phyloP scores from a whole-genome alignment of 2,797 vertebrate species.

The Graptemys geographica region DNA sequence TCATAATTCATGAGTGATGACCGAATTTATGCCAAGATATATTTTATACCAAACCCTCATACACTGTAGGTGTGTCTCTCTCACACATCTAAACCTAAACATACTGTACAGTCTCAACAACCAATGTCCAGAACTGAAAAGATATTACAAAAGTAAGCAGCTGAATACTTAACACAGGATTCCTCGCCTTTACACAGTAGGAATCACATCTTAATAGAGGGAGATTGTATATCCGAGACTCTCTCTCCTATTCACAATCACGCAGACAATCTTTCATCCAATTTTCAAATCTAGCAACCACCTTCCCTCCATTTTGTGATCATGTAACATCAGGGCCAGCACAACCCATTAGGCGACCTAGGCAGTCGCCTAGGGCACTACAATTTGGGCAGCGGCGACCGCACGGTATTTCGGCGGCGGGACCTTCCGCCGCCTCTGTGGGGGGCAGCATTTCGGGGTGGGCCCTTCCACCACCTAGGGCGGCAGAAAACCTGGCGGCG shows the following conservation, averaged over 20 bases:
- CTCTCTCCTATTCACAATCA: neutral
- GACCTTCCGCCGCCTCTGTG: too few species aligned
- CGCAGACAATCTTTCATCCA: neutral
- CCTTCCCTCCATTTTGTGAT: rapidly evolving
- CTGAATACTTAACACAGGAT: neutral
- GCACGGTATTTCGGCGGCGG: too few species aligned
- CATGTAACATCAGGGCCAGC: neutral
- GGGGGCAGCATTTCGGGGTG: too few species aligned
- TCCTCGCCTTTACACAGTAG: neutral
- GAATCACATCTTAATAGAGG: too few species aligned
- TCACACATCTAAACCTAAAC: neutral
- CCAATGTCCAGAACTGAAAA: neutral
- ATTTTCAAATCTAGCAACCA: neutral
- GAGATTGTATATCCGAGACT: neutral
- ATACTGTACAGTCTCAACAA: neutral
- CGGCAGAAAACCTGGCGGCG: too few species aligned
- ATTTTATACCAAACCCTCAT: neutral
- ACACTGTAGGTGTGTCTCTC: rapidly evolving
- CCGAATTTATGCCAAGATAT: neutral
- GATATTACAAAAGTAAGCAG: neutral
- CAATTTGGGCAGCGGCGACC: too few species aligned
- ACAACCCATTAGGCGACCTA: too few species aligned
- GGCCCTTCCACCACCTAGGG: too few species aligned
- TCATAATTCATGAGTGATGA: neutral
- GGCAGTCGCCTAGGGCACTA: too few species aligned